Evolutionary conservation across 1,140 invertebrate genomes (phyloP), one percentile per base, ranked within the genome.

Genomic region (Nephotettix cincticeps): DNA sequence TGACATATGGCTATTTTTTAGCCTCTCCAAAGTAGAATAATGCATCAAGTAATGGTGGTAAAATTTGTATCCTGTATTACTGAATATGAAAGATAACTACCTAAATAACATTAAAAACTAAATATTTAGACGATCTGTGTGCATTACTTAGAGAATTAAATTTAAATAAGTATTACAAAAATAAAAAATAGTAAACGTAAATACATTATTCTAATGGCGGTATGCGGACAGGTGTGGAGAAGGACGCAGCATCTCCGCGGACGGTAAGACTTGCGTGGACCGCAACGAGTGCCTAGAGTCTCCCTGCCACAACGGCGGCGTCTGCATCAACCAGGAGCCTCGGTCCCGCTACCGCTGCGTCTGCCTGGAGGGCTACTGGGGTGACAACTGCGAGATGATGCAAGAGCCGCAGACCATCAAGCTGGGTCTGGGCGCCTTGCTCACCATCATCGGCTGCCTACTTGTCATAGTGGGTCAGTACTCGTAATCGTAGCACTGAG

Each of bases 241-340:
- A 83, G 94, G 94, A 80, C 91, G 91, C 78, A 86, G 94, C 77
- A 89, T 94, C 78, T 93, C 93, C 30, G 85, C 89, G 63, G 94
- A 96, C 83, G 91, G 90, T 72, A 94, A 95, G 83, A 89, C 91
- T 77, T 97, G 95, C 80, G 91, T 90, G 83, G 95, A 97, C 84
- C 93, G 93, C 80, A 93, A 97, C 82, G 94, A 97, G 79, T 97
- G 95, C 80, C 86, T 94, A 77, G 93, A 95, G 80, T 87, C 92
- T 80, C 95, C 95, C 71, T 96, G 94, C 79, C 85, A 93, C 73
- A 96, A 96, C 81, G 93, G 93, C 54, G 94, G 93, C 69, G 88
- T 89, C 64, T 96, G 94, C 79, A 88, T 93, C 75, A 96, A 96
- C 82, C 88, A 93, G 76, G 93, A 95, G 81, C 93, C 93, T 70